Base-by-base conservation (phyloP, 2,888 invertebrate species). In the Oegoconia quadripuncta region DNA sequence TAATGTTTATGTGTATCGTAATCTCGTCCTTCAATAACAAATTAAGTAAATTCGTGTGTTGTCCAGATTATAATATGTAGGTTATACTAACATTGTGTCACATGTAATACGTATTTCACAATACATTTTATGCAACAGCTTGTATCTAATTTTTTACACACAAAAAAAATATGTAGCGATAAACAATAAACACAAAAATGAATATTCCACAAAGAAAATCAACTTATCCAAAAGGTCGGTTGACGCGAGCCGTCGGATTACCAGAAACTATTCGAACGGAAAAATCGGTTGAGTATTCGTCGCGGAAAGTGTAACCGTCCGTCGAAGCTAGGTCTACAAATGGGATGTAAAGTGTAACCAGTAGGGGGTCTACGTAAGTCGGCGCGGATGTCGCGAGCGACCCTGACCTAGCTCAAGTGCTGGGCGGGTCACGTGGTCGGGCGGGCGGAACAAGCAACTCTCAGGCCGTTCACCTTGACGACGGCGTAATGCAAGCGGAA, bases 331-430 rank as follows among this genome's bases (percentile, higher is more conserved):
- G 71, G 55, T 38, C 68, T 54, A 39, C 38, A 41, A 39, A 39
- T 41, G 39, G 44, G 42, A 28, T 35, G 48, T 42, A 41, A 36
- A 30, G 17, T 41, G 42, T 34, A 15, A 39, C 39, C 36, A 26
- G 36, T 50, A 50, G 60, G 64, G 76, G 76, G 61, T 73, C 79
- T 67, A 47, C 7, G 49, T 59, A 55, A 61, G 64, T 52, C 64
- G 70, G 53, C 58, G 67, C 54, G 58, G 64, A 68, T 69, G 73
- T 72, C 72, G 66, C 70, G 63, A 53, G 55, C 68, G 82, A 80
- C 86, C 86, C 74, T 86, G 86, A 86, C 86, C 86, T 82, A 82
- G 74, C 76, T 59, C 77, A 83, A 79, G 80, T 70, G 74, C 64
- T 77, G 81, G 77, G 78, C 74, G 79, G 79, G 81, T 78, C 83